Percentiles rank a stretch among this genome's conserved stretches.
These are phyloP conservation scores for Coregonus suidteri DNA, from an alignment of 2,797 vertebrate species.

Conservation along the genomic window DNA sequence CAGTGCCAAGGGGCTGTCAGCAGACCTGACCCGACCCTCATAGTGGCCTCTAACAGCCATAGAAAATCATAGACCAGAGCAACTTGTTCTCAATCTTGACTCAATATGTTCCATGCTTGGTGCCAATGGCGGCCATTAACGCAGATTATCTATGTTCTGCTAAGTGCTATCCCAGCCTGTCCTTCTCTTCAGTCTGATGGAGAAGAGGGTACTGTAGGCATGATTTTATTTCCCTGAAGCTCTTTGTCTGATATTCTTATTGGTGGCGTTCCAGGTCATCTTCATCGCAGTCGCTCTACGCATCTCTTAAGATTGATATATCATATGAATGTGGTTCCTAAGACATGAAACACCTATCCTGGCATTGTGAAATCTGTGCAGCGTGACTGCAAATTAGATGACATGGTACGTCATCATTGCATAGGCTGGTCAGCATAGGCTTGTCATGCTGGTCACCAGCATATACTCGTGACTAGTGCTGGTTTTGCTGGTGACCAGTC, in stretches of 20 bases:
- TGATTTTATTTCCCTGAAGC: not conserved
- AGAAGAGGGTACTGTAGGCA: not conserved
- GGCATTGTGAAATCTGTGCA: not conserved
- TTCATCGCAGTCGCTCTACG: no score
- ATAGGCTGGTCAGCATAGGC: no score
- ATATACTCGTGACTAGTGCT: no score
- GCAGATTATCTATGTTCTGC: not conserved
- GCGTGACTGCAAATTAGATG: not conserved
- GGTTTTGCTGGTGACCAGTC: no score
- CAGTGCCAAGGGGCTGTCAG: slow-evolving; percentile 92
- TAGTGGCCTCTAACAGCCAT: slow-evolving; percentile 62
- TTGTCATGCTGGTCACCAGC: no score
- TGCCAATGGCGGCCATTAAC: not conserved
- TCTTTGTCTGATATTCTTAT: not conserved
- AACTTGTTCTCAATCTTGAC: not conserved
- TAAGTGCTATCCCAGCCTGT: not conserved
- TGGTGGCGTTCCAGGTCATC: no score
- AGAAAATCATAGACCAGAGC: not conserved
- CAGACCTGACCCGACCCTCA: slow-evolving; percentile 82
- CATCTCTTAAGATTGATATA: not conserved
- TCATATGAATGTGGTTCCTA: not conserved
- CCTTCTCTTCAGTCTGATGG: not conserved
- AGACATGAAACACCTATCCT: not conserved
- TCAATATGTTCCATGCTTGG: not conserved
- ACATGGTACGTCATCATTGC: not conserved